phyloP scores from a whole-genome alignment of 2,888 invertebrate species.

The Leucophenga montana region DNA sequence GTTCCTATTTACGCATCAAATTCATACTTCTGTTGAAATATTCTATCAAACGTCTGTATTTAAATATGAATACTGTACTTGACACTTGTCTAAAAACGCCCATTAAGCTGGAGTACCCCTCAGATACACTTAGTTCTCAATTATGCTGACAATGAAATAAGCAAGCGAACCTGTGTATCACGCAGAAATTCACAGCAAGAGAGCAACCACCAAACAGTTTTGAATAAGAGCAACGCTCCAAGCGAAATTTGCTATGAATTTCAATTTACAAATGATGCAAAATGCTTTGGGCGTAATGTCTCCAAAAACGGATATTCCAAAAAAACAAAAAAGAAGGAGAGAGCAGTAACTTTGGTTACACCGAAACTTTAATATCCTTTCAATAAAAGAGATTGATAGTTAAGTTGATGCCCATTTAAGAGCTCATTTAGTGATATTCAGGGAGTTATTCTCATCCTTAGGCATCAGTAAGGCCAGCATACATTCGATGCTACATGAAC shows the following conservation, averaged over 20 bases:
- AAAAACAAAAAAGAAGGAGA: neutral
- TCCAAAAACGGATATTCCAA: neutral
- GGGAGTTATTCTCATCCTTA: no score
- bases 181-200: slow-evolving; percentile 8
- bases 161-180: slow-evolving; percentile 5
- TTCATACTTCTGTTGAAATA: slow-evolving; percentile 1
- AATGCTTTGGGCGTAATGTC: slow-evolving; percentile 53
- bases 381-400: no score
- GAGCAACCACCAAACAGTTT: slow-evolving; percentile 17
- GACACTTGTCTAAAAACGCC: slow-evolving; percentile 49
- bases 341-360: no score
- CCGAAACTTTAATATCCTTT: no score
- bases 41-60: slow-evolving; percentile 21
- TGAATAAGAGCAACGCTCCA: slow-evolving; percentile 33
- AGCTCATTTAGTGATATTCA: no score
- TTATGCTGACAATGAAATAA: slow-evolving; percentile 40
- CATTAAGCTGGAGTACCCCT: slow-evolving; percentile 33
- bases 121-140: slow-evolving; percentile 27
- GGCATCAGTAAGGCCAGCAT: no score
- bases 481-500: no score
- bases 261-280: slow-evolving; percentile 61
- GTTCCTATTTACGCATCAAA: neutral
- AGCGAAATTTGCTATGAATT: slow-evolving; percentile 46
- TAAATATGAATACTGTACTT: slow-evolving; percentile 58
- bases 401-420: no score